These are phyloP conservation scores for Apeira syringaria DNA, from an alignment of 2,888 invertebrate species.

Conservation along the genomic window DNA sequence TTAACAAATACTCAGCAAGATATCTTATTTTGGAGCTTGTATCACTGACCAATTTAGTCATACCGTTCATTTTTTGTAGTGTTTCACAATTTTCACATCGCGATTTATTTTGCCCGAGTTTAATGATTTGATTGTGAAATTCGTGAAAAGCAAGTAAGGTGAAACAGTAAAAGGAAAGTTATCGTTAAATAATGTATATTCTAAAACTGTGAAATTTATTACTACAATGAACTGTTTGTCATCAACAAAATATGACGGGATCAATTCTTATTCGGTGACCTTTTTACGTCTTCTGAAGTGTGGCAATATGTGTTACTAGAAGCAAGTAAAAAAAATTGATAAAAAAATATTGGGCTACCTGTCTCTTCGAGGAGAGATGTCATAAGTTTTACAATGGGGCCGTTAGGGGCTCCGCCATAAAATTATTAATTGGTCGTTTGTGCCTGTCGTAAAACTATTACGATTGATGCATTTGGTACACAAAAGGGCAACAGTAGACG, in stretches of 20 bases:
- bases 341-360: constrained; percentile 46
- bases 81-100: too few relatives aligned
- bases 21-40: too few relatives aligned
- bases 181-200: too few relatives aligned
- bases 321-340: constrained; percentile 46
- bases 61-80: too few relatives aligned
- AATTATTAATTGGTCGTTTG: constrained; percentile 57
- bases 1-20: too few relatives aligned
- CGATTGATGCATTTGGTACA: constrained; percentile 61
- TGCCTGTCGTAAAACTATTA: constrained; percentile 67
- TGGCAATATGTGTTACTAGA: constrained; percentile 61
- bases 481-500: constrained; percentile 60
- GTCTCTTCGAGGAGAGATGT: constrained; percentile 54
- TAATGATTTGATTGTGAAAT: too few relatives aligned
- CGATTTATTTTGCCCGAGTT: too few relatives aligned
- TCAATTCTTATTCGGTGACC: constrained; percentile 68
- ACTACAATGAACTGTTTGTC: constrained; percentile 31
- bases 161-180: background rate
- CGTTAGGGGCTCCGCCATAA: constrained; percentile 79
- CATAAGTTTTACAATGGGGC: constrained; percentile 73
- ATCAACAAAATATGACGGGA: constrained; percentile 50
- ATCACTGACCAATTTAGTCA: too few relatives aligned
- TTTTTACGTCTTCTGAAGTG: constrained; percentile 58
- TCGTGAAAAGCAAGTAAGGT: too few relatives aligned
- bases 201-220: background rate